A percentile compares a stretch with the other conserved stretches of the same genome.
phyloP scores from a whole-genome alignment of 2,888 invertebrate genomes.

The Nudaria mundana region DNA sequence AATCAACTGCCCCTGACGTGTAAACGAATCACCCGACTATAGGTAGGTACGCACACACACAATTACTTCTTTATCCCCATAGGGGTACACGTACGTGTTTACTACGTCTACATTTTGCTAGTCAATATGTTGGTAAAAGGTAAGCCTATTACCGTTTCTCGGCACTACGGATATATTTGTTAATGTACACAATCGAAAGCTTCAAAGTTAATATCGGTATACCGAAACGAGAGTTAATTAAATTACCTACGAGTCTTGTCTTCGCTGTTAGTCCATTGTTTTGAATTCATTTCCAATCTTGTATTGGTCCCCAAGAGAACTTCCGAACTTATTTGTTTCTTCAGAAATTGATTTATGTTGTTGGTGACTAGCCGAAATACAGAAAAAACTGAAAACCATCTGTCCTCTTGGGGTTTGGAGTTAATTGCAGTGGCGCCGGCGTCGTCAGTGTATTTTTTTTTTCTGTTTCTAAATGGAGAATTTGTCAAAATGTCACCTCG shows the following conservation, averaged over 20 bases:
- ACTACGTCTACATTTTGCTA: not conserved
- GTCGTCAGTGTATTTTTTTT: conserved; percentile 8
- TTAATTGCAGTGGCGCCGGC: conserved; percentile 20
- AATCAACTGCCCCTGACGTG: conserved; percentile 13
- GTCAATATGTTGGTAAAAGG: not conserved
- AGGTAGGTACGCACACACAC: too few species aligned
- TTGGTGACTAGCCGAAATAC: conserved; percentile 7
- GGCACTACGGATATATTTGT: too few species aligned
- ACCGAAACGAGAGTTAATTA: conserved; percentile 40
- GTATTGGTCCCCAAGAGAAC: conserved; percentile 17
- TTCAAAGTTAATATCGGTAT: conserved; percentile 46
- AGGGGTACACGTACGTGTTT: too few species aligned
- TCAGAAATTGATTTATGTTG: conserved; percentile 22
- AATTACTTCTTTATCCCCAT: too few species aligned
- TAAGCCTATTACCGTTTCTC: too few species aligned
- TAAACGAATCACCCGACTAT: not conserved
- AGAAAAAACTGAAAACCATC: not conserved
- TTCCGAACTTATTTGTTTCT: conserved; percentile 22
- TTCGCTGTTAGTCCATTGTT: conserved; percentile 27
- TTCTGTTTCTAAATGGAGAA: conserved; percentile 2
- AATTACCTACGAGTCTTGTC: conserved; percentile 45
- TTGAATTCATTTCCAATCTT: conserved; percentile 24
- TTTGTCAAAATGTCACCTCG: conserved; percentile 12
- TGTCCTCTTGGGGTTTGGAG: conserved; percentile 3
- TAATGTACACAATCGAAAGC: too few species aligned